Base-by-base conservation (phyloP, 2,888 invertebrate species). In the Amblyjoppa fuscipennis region DNA sequence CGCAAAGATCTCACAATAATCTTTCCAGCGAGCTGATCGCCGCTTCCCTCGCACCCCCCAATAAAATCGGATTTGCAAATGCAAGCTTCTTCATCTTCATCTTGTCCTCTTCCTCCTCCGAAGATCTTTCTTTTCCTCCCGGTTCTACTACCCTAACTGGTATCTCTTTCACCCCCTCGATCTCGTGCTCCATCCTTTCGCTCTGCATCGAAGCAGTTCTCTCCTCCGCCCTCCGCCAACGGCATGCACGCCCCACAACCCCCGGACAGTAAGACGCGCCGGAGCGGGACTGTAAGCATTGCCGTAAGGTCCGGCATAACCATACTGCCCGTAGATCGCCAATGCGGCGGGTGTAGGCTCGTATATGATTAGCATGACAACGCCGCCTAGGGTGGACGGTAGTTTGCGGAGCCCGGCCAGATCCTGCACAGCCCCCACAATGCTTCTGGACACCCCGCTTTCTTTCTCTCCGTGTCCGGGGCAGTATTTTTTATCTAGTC, bases 401-500 rank as follows among this genome's bases (percentile, higher is more conserved):
- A 89, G 89, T 89, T 89, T 89, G 89, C 41, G 81, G 68, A 71
- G 64, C 75, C 53, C 82, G 87, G 85, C 87, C 83, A 87, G n/a
- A 88, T 88, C 87, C 89, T 87, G 85, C 88, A 88, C 51, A 34
- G 45, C 71, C 41, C 56, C n/a, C 53, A 59, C 84, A 84, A 90
- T 83, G 83, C 53, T 61, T 41, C 68, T 76, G 71, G 71, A 79
- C 78, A 45, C 70, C 71, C 38, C 31, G 68, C 11, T 66, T 66
- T 61, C 70, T 45, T 56, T 80, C 73, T 76, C 61, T 83, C 76
- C 80, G 90, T 92, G 91, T 91, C 92, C 92, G 89, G 93, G 45
- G 92, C 93, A 93, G 92, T 94, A 94, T 94, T 94, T 94, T 94
- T 94, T 94, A 94, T 94, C 94, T 94, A 93, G 94, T 94, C 94